phyloP scores from a whole-genome alignment of 92 coral and sea anemone species.

The Pocillopora meandrina region DNA sequence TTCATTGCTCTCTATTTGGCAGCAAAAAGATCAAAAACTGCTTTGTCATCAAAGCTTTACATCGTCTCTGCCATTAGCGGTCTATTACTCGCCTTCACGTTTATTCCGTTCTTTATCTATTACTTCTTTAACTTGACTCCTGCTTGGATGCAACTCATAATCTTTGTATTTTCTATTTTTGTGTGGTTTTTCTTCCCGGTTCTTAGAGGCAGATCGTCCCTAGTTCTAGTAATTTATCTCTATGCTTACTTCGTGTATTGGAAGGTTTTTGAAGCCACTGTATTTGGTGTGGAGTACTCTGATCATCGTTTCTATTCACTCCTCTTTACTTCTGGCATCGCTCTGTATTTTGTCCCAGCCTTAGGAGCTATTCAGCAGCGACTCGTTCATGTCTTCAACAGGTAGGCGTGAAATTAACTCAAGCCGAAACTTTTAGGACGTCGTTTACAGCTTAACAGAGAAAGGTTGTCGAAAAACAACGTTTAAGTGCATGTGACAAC shows the following conservation, averaged over 20 bases:
- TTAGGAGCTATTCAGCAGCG: slow-evolving; percentile 54
- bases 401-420: slow-evolving; percentile 14
- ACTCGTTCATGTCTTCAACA: slow-evolving; percentile 48
- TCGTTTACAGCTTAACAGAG: neutral
- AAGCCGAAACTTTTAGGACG: no score
- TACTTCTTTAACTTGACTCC: slow-evolving; percentile 27
- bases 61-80: slow-evolving; percentile 24
- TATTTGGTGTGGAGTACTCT: slow-evolving; percentile 39
- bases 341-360: slow-evolving; percentile 39
- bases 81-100: slow-evolving; percentile 23
- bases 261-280: slow-evolving; percentile 28
- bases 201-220: slow-evolving; percentile 17
- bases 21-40: neutral
- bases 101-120: slow-evolving; percentile 28
- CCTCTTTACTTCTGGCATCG: slow-evolving; percentile 33
- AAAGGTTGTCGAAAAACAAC: no score
- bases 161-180: slow-evolving; percentile 1
- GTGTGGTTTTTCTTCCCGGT: slow-evolving; percentile 48
- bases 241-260: slow-evolving; percentile 29
- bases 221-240: slow-evolving; percentile 21
- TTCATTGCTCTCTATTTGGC: slow-evolving; percentile 23
- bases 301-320: slow-evolving; percentile 28
- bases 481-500: no score
- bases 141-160: neutral
- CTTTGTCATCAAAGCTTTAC: neutral